Evolutionary conservation across 1,140 invertebrate genomes (phyloP), one percentile per base, ranked within the genome.

Genomic region (Limonius californicus): DNA sequence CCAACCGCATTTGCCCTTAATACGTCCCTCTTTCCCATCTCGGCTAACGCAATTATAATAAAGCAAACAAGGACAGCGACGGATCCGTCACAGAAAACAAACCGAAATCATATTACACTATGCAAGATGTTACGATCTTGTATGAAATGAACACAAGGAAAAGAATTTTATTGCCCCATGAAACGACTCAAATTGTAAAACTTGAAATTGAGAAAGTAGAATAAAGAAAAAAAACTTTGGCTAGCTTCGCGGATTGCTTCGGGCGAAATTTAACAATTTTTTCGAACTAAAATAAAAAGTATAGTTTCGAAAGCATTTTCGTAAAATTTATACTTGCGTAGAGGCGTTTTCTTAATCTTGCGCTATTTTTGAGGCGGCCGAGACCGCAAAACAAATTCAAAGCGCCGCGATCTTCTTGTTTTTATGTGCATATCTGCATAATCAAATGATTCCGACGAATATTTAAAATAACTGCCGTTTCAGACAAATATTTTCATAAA

Each of bases 401-500:
- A 43, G 20, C 60, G 60, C 23, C 21, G 53, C 60, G 53, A 56
- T 45, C 23, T 20, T 61, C 45, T 50, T 21, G 70, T 69, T 72
- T 72, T 70, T 72, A 70, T 70, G 69, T 59, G 64, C 65, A 59
- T 66, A 72, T 76, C 70, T 75, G 72, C 74, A 76, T 76, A 76
- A 76, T 76, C 72, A 68, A 74, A 76, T 76, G 72, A 76, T 70
- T 71, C 67, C 69, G 66, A 54, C 67, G 74, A 75, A 75, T 75
- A 73, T 76, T 76, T 75, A 72, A 73, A 74, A 75, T 75, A 75
- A 75, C 74, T 71, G 72, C 71, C 73, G 69, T 70, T 71, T 61
- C 74, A 60, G 68, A 74, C 74, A 76, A 76, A 76, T 76, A 76
- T 76, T 76, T 76, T 76, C 74, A 76, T 76, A 76, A 76, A 76